Percentiles rank a stretch among this genome's conserved stretches.
Evolutionary conservation across 2,888 invertebrate genomes (phyloP).

Genomic region (Diogma glabrata): DNA sequence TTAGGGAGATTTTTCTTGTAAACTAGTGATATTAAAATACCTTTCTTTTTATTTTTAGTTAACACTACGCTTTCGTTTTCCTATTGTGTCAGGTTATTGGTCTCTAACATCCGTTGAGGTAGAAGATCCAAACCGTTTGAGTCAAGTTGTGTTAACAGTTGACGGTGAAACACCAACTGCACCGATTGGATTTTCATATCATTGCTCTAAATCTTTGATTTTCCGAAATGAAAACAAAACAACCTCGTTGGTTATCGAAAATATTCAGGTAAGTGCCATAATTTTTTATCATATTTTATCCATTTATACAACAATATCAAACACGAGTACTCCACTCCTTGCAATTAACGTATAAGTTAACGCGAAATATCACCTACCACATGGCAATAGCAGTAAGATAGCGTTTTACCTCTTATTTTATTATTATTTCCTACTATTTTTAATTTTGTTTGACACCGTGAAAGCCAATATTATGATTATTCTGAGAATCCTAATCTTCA

Average conservation of each 20-base stretch:
- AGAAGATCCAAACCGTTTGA: conserved; percentile 36
- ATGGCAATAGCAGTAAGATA: too few relatives aligned
- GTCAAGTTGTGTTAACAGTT: conserved; percentile 23
- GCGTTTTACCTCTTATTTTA: too few relatives aligned
- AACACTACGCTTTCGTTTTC: conserved; percentile 45
- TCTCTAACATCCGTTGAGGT: conserved; percentile 44
- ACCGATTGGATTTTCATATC: conserved; percentile 43
- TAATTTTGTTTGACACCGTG: too few relatives aligned
- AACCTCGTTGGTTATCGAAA: conserved; percentile 38
- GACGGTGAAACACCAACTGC: conserved; percentile 37
- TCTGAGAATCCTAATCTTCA: too few relatives aligned
- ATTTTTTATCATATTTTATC: neutral
- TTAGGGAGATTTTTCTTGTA: too few relatives aligned
- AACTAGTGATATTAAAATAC: neutral
- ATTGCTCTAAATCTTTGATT: conserved; percentile 41
- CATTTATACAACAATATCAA: too few relatives aligned
- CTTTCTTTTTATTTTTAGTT: conserved; percentile 31
- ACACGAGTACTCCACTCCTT: too few relatives aligned
- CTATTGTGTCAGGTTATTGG: conserved; percentile 42
- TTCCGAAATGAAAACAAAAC: conserved; percentile 40
- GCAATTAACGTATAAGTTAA: too few relatives aligned
- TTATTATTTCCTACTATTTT: too few relatives aligned
- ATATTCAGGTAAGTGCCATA: conserved; percentile 39
- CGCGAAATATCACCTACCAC: too few relatives aligned
- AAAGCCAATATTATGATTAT: too few relatives aligned